Evolutionary conservation across 35 echinoderm and acorn worm genomes (phyloP), one percentile per base, ranked within the genome.

Genomic region (Ophiothrix spiculata): DNA sequence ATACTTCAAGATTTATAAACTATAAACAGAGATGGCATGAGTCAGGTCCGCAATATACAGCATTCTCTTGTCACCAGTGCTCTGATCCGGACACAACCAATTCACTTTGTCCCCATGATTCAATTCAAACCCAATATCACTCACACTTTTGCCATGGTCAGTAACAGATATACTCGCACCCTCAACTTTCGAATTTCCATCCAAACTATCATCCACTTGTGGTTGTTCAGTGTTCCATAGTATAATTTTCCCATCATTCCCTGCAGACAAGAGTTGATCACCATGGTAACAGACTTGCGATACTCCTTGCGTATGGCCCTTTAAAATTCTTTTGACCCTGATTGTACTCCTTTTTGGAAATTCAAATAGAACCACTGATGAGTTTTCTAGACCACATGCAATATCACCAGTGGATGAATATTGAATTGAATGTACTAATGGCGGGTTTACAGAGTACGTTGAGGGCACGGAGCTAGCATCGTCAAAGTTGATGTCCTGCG

Each of bases 231-330:
- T n/a, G 60, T 90, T 45, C 88, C 88, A 90, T 8, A 90, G 39
- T 36, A 90, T 40, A 1, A 90, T 34, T 56, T 56, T 90, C 33
- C 88, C 80, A 56, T 90, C 88, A 64, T 90, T 90, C 23, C 88
- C 88, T 28, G 80, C 88, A 31, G 88, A 84, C 37, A 90, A 33
- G 1, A 90, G 31, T 0, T 39, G 36, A 75, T 90, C 81, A 35
- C 74, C 41, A 33, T 21, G 36, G 81, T 64, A 84, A 35, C 21
- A 32, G 21, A 84, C 56, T 83, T 90, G 80, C 0, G 88, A 83
- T 36, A 90, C 88, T 56, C 88, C 88, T 38, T 49, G 63, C 36
- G 74, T 90, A 74, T 90, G 88, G 13, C 80, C 88, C 0, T 25
- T 75, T 28, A 90, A 56, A 36, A 21, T 45, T 35, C 19, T 14